A percentile compares a stretch with the other conserved stretches of the same genome.
These are phyloP conservation scores for Mus musculus DNA, from an alignment of 2,113 vertebrate genomes.

Conservation along the genomic window DNA sequence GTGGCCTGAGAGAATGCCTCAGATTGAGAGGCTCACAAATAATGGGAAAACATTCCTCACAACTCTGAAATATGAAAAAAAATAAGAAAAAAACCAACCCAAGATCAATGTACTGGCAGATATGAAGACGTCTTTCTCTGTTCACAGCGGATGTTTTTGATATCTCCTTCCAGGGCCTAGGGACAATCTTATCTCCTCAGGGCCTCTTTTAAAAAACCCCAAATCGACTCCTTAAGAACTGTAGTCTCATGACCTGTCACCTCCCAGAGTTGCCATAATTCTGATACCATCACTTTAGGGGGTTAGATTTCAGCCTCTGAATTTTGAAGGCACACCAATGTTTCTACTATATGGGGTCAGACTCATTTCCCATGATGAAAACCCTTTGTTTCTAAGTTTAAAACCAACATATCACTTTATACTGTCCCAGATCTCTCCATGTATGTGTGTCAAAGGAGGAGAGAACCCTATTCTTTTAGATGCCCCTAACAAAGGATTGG, in stretches of 20 bases:
- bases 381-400: neutral
- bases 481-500: neutral
- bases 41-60: neutral
- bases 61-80: neutral
- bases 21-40: neutral
- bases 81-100: neutral
- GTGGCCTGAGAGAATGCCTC: neutral
- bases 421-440: neutral
- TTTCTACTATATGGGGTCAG: neutral
- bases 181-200: neutral
- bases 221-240: neutral
- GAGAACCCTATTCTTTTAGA: rapidly evolving
- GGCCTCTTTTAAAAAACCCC: neutral
- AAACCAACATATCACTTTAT: rapidly evolving
- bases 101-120: neutral
- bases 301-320: neutral
- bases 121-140: neutral
- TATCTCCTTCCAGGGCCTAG: rapidly evolving
- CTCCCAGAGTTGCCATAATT: neutral
- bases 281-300: too few relatives aligned
- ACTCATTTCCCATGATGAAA: neutral
- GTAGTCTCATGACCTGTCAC: neutral
- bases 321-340: neutral
- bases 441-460: neutral
- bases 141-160: too few relatives aligned